These are phyloP conservation scores for Cyphomyrus plagiostoma DNA, from an alignment of 2,113 vertebrate genomes.

Conservation along the genomic window DNA sequence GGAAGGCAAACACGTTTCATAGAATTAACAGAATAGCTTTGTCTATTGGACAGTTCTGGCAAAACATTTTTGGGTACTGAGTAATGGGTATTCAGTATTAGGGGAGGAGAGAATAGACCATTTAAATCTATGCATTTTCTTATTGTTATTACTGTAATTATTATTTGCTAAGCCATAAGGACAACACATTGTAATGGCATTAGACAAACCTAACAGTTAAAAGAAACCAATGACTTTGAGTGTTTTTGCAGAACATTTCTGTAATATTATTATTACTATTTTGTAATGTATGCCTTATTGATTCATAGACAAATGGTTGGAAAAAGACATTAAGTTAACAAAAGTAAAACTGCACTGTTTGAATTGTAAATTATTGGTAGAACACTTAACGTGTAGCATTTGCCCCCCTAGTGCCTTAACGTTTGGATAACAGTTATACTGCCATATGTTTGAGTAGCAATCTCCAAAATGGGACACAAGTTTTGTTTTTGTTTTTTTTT, in stretches of 20 bases:
- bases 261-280: constrained; percentile 63
- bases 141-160: constrained; percentile 67
- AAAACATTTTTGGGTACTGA: constrained; percentile 39
- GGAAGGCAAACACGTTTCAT: constrained; percentile 34
- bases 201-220: constrained; percentile 76
- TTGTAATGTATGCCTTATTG: constrained; percentile 89
- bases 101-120: constrained; percentile 69
- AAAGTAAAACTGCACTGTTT: constrained; percentile 97
- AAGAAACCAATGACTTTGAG: constrained; percentile 58
- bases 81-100: constrained; percentile 61
- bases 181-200: constrained; percentile 78
- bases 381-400: constrained; percentile 87
- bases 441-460: constrained; percentile 70
- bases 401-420: constrained; percentile 92
- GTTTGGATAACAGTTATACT: constrained; percentile 84
- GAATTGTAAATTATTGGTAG: constrained; percentile 99
- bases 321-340: constrained; percentile 92
- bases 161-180: constrained; percentile 86
- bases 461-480: constrained; percentile 45
- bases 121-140: constrained; percentile 92
- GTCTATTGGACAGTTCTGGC: constrained; percentile 59
- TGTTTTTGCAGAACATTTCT: constrained; percentile 77
- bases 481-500: constrained; percentile 18
- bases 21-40: constrained; percentile 48
- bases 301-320: constrained; percentile 77